A percentile compares a stretch with the other conserved stretches of the same genome.
These are phyloP conservation scores for Eupsilia transversa DNA, from an alignment of 2,888 invertebrate genomes.

Conservation along the genomic window DNA sequence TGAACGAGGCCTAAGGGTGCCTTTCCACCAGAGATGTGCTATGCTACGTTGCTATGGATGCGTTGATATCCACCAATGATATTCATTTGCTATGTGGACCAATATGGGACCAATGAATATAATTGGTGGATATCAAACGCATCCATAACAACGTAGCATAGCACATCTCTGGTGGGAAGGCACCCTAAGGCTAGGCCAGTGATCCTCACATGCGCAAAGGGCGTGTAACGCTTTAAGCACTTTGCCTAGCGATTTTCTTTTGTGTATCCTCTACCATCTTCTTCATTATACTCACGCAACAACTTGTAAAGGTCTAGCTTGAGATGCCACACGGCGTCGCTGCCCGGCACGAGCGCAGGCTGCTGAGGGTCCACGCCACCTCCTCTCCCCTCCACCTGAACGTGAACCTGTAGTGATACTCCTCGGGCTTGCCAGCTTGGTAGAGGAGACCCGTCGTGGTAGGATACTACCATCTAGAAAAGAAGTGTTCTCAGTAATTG, in stretches of 20 bases:
- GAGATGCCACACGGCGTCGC: slow-evolving; percentile 95
- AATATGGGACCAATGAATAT: no score
- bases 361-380: slow-evolving; percentile 91
- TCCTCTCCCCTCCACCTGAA: slow-evolving; percentile 91
- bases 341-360: slow-evolving; percentile 92
- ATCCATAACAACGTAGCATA: no score
- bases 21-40: no score
- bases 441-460: slow-evolving; percentile 97
- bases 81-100: no score
- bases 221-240: background rate
- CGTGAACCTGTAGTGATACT: slow-evolving; percentile 92
- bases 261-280: background rate
- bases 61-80: no score
- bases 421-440: slow-evolving; percentile 91
- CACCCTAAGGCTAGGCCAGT: no score
- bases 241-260: background rate
- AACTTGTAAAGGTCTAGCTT: slow-evolving; percentile 93
- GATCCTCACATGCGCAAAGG: background rate
- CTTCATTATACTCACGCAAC: slow-evolving; percentile 84
- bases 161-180: no score
- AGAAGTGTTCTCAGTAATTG: background rate
- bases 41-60: no score
- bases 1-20: no score
- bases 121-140: no score
- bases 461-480: slow-evolving; percentile 94